Conservation (phyloP, 2,888 invertebrate species). For the Trisateles emortualis region DNA sequence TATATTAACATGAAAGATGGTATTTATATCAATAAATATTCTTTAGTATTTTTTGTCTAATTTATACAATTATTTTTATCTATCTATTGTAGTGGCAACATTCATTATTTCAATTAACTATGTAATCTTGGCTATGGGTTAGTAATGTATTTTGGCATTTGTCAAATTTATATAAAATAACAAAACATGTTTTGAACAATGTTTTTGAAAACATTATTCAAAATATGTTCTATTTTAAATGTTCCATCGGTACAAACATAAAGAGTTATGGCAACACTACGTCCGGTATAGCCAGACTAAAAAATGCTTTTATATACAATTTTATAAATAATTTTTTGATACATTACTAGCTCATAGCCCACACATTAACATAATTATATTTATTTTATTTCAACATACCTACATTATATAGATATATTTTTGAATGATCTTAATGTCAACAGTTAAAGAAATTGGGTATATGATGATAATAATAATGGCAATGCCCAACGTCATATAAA, state of each 20-base stretch:
- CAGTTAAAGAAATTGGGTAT: conserved; percentile 17
- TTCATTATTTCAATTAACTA: conserved; percentile 49
- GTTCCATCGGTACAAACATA: too few species aligned
- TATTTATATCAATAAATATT: conserved; percentile 50
- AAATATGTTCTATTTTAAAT: neutral
- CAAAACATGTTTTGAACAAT: neutral
- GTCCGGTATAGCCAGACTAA: neutral
- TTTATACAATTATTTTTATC: conserved; percentile 80
- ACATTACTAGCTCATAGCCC: conserved; percentile 22
- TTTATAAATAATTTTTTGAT: conserved; percentile 4
- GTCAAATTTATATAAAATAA: neutral
- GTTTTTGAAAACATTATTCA: too few species aligned
- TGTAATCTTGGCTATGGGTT: conserved; percentile 17
- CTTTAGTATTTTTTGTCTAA: conserved; percentile 58
- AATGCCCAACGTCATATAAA: conserved; percentile 7
- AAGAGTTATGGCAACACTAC: neutral
- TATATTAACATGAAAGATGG: conserved; percentile 41
- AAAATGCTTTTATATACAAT: conserved; percentile 1
- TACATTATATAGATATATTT: conserved; percentile 38
- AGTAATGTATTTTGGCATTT: conserved; percentile 38
- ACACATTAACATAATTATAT: conserved; percentile 35
- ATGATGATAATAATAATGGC: conserved; percentile 11
- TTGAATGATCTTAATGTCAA: conserved; percentile 29
- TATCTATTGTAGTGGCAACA: conserved; percentile 77
- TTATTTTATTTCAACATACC: conserved; percentile 42